phyloP scores from a whole-genome alignment of 1,140 invertebrate genomes.

The Tyrophagus putrescentiae region DNA sequence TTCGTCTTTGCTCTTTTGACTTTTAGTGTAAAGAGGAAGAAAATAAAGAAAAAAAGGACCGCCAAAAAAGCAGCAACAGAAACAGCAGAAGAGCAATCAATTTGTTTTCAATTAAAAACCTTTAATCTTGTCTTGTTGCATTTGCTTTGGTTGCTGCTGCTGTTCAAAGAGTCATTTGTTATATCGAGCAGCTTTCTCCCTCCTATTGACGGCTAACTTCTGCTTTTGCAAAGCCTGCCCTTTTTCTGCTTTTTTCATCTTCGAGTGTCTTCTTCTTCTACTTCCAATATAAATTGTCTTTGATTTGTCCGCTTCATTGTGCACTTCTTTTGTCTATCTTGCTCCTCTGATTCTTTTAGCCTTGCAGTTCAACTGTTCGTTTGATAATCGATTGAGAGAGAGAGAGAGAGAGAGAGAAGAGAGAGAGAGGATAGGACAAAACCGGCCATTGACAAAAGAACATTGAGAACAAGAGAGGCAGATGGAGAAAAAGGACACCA shows the following conservation, averaged over 20 bases:
- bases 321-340: neutral
- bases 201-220: neutral
- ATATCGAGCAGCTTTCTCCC: neutral
- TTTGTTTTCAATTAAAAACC: slow-evolving; percentile 17
- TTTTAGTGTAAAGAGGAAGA: too few relatives aligned
- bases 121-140: neutral
- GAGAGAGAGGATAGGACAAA: neutral
- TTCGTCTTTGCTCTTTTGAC: too few relatives aligned
- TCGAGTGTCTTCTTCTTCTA: neutral
- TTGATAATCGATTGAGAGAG: neutral
- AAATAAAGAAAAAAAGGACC: too few relatives aligned
- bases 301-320: slow-evolving; percentile 1
- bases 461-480: too few relatives aligned
- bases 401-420: neutral
- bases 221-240: too few relatives aligned
- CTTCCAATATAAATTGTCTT: neutral
- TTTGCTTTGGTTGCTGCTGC: neutral
- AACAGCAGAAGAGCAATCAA: neutral
- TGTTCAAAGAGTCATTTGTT: neutral
- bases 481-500: too few relatives aligned
- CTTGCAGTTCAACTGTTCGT: too few relatives aligned
- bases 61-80: neutral
- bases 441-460: too few relatives aligned
- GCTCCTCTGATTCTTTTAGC: too few relatives aligned
- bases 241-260: neutral